These are phyloP conservation scores for Notolepis coatsorum DNA, from an alignment of 2,797 vertebrate species.

Conservation along the genomic window DNA sequence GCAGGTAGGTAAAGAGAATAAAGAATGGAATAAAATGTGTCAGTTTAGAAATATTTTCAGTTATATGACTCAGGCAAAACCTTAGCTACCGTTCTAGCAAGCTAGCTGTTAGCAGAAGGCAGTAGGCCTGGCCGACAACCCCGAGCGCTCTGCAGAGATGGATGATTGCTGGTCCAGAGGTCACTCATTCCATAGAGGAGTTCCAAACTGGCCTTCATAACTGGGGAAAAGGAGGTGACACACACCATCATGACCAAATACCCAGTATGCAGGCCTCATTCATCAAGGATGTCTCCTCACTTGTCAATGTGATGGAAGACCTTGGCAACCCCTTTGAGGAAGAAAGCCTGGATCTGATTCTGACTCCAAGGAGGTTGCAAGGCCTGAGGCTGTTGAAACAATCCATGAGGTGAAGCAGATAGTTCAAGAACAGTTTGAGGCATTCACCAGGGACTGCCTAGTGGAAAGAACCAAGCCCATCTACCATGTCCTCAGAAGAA, in stretches of 20 bases:
- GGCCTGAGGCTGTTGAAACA: neutral
- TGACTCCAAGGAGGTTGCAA: conserved; percentile 20
- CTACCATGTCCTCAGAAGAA: neutral
- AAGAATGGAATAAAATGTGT: no score
- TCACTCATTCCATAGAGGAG: no score
- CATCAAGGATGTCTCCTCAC: conserved; percentile 3
- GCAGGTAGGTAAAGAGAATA: no score
- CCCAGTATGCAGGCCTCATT: conserved; percentile 5
- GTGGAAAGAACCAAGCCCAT: conserved; percentile 4
- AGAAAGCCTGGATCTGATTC: conserved; percentile 11
- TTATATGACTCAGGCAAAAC: no score
- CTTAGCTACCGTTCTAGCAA: no score
- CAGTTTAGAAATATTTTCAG: no score
- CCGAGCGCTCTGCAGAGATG: no score
- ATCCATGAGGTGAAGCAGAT: neutral
- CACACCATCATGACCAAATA: conserved; percentile 6
- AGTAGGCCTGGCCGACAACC: no score
- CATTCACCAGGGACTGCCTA: neutral
- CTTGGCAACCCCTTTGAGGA: conserved; percentile 18
- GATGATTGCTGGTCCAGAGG: no score
- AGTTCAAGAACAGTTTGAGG: conserved; percentile 10
- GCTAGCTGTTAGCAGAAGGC: no score
- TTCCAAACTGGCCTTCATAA: no score
- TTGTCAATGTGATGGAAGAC: conserved; percentile 12
- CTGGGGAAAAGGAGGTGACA: no score